Percentiles rank a stretch among this genome's conserved stretches.
These are phyloP conservation scores for Parelbella ahira DNA, from an alignment of 2,888 invertebrate genomes.

Conservation along the genomic window DNA sequence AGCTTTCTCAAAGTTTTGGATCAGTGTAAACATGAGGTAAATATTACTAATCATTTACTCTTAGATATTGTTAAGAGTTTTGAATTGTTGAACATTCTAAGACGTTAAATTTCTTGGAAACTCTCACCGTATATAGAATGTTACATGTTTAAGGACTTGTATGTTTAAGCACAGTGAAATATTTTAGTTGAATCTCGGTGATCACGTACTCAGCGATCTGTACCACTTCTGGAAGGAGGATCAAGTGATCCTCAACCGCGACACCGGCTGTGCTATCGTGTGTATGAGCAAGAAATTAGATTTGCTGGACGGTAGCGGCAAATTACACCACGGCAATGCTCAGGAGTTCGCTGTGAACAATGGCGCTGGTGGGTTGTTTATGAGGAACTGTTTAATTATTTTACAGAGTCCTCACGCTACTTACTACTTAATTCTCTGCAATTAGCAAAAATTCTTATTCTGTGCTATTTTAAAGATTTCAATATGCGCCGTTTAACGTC, in stretches of 20 bases:
- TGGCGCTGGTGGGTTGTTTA: slow-evolving; percentile 56
- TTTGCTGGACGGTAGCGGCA: slow-evolving; percentile 48
- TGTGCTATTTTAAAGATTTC: no score
- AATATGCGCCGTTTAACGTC: no score
- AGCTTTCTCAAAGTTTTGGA: slow-evolving; percentile 55
- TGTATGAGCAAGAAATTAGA: slow-evolving; percentile 57
- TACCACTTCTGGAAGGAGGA: slow-evolving; percentile 62
- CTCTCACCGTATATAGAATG: no score
- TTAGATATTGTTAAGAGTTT: background rate
- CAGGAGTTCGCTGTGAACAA: slow-evolving; percentile 54
- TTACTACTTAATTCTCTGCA: no score
- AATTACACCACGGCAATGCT: slow-evolving; percentile 59
- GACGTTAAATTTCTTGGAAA: no score
- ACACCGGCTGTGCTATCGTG: slow-evolving; percentile 57
- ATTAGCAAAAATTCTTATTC: no score
- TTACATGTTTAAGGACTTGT: no score
- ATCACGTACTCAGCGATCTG: slow-evolving; percentile 48
- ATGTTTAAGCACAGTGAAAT: background rate
- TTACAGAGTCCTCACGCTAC: no score
- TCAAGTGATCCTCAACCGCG: slow-evolving; percentile 43
- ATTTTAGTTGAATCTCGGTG: slow-evolving; percentile 47
- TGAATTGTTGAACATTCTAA: no score
- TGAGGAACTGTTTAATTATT: no score
- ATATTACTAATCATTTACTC: slow-evolving; percentile 15
- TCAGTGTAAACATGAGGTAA: slow-evolving; percentile 55